Evolutionary conservation across 1,140 invertebrate species (phyloP), one percentile per base, ranked within the genome.

Genomic region (Arctopsyche grandis): DNA sequence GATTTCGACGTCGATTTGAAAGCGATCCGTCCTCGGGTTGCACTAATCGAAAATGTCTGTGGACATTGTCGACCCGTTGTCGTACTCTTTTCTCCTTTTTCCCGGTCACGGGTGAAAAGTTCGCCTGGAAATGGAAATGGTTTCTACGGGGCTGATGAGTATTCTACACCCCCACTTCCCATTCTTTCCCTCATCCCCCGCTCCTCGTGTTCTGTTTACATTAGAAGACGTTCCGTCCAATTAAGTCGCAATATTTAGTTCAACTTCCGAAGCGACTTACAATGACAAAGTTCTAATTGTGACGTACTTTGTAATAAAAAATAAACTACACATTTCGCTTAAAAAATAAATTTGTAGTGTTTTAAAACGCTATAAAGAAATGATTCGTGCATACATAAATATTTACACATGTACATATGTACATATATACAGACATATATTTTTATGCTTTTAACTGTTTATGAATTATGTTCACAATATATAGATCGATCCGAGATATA

Each of bases 181-280:
- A 5, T 10, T 16, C 16, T 52, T 12, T 52, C 16, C 12, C 10
- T 52, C 10, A 1, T 4, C 48, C n/a, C n/a, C n/a, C n/a, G n/a
- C n/a, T n/a, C n/a, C n/a, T n/a, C 10, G 3, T 52, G 48, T 52
- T 52, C 26, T 82, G 79, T 82, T 82, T 82, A 71, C 79, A 80
- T 80, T 78, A 48, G 71, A 76, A 80, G 76, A 82, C 78, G 79
- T 82, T 82, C 81, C 79, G 73, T 82, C 81, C 81, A 82, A 82
- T 82, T 82, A 82, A 80, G 44, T 82, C 71, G 71, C 79, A 76
- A 80, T 82, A 80, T 82, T 82, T 82, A 80, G 79, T 80, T 82
- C 46, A 21, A 63, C 70, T 77, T 46, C 75, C 66, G 78, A 69
- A 73, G 76, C 16, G 48, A 29, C 26, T 44, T 10, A 52, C 48